phyloP scores from a whole-genome alignment of 1,140 invertebrate genomes.

The Microplitis demolitor region DNA sequence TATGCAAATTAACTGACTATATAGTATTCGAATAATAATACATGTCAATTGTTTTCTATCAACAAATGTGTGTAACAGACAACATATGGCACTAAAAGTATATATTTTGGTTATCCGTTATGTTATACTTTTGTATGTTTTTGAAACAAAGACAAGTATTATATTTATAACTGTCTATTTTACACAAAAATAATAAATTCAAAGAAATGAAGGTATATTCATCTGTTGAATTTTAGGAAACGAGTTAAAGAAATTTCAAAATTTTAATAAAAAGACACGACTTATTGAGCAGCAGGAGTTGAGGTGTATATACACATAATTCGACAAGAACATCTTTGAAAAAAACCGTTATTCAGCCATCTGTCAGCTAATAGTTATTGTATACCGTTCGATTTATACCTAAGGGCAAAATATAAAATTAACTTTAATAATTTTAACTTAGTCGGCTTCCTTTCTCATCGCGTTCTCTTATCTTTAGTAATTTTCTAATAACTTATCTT shows the following conservation, averaged over 20 bases:
- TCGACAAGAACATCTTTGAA: conserved; percentile 8
- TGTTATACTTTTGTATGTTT: no score
- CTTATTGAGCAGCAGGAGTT: background rate
- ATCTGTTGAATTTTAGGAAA: no score
- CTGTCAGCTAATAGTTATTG: background rate
- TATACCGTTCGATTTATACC: conserved; percentile 19
- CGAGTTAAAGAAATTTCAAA: background rate
- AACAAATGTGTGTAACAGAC: no score
- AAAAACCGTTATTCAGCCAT: conserved; percentile 7
- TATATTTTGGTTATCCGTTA: no score
- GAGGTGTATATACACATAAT: background rate
- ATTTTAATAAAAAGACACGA: background rate
- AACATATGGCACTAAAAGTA: no score
- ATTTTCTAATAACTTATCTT: background rate
- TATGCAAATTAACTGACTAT: no score
- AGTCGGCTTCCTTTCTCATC: conserved; percentile 1
- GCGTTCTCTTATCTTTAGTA: background rate
- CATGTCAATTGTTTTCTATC: no score
- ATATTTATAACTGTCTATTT: no score
- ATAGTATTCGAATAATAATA: no score
- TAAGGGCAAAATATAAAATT: conserved; percentile 1
- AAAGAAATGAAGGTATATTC: no score
- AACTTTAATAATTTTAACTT: background rate
- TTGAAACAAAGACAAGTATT: no score
- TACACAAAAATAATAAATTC: no score